phyloP scores from a whole-genome alignment of 1,140 invertebrate species.

The Maniola jurtina region DNA sequence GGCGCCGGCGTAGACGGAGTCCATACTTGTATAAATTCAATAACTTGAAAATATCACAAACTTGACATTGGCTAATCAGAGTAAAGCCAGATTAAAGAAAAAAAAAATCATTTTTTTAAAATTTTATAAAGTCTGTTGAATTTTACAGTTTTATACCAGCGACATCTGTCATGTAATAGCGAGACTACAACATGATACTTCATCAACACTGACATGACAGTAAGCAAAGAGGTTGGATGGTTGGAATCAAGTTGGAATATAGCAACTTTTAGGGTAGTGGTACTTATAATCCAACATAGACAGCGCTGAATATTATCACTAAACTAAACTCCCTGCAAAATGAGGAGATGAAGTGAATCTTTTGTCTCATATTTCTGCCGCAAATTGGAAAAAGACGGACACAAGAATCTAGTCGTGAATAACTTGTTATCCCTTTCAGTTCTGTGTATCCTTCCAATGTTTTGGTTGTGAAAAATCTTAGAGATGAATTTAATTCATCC shows the following conservation, averaged over 20 bases:
- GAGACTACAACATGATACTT: neutral
- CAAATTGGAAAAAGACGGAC: conserved; percentile 24
- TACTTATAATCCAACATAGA: conserved; percentile 2
- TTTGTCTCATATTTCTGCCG: conserved; percentile 1
- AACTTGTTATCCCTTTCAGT: conserved; percentile 18
- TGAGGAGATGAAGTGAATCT: neutral
- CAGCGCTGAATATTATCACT: conserved; percentile 11
- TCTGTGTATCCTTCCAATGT: conserved; percentile 30
- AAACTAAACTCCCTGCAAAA: neutral
- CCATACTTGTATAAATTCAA: too few relatives aligned
- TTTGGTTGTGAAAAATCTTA: conserved; percentile 31
- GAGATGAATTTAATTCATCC: conserved; percentile 11
- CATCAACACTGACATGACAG: too few relatives aligned
- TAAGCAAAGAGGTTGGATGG: too few relatives aligned
- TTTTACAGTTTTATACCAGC: too few relatives aligned
- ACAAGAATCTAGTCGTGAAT: conserved; percentile 7
- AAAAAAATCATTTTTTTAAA: too few relatives aligned
- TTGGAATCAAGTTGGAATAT: neutral
- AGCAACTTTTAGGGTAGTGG: too few relatives aligned
- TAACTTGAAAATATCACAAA: too few relatives aligned
- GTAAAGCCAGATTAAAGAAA: too few relatives aligned
- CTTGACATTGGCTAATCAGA: too few relatives aligned
- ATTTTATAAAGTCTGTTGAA: too few relatives aligned
- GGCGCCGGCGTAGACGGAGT: too few relatives aligned
- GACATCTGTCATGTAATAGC: neutral